These are phyloP conservation scores for Puntigrus tetrazona DNA, from an alignment of 2,113 vertebrate genomes.

Conservation along the genomic window DNA sequence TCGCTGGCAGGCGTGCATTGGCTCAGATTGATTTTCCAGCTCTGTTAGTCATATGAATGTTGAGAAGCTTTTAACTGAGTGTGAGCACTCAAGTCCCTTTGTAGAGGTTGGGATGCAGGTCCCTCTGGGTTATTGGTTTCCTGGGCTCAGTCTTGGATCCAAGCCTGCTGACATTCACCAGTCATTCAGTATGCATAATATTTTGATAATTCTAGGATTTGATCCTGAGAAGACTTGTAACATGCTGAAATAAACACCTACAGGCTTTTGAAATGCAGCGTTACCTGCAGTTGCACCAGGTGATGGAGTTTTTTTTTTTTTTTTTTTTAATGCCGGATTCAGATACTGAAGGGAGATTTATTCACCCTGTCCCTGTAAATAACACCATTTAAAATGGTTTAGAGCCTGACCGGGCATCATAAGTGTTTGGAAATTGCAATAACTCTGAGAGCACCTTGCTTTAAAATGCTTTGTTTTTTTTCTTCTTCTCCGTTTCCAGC, in stretches of 20 bases:
- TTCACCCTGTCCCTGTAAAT: neutral
- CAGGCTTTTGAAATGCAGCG: neutral
- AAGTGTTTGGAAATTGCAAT: constrained; percentile 16
- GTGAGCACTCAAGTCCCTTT: neutral
- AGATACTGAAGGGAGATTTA: neutral
- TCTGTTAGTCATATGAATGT: constrained; percentile 22
- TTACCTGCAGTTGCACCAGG: neutral
- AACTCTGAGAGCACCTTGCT: neutral
- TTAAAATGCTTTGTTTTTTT: neutral
- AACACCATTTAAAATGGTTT: neutral
- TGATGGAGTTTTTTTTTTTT: neutral
- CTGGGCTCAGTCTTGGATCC: neutral
- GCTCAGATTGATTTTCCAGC: constrained; percentile 29
- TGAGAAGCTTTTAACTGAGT: constrained; percentile 35
- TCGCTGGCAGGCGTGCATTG: constrained; percentile 3
- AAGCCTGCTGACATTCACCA: neutral
- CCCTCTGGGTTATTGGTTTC: constrained; percentile 9
- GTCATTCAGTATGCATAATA: neutral
- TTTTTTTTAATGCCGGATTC: neutral
- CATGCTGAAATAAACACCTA: neutral
- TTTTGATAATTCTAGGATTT: neutral
- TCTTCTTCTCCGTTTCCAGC: neutral
- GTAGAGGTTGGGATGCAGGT: constrained; percentile 3
- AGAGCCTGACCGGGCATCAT: neutral
- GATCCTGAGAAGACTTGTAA: neutral